These are phyloP conservation scores for Bombus affinis DNA, from an alignment of 1,140 invertebrate species.

Conservation along the genomic window DNA sequence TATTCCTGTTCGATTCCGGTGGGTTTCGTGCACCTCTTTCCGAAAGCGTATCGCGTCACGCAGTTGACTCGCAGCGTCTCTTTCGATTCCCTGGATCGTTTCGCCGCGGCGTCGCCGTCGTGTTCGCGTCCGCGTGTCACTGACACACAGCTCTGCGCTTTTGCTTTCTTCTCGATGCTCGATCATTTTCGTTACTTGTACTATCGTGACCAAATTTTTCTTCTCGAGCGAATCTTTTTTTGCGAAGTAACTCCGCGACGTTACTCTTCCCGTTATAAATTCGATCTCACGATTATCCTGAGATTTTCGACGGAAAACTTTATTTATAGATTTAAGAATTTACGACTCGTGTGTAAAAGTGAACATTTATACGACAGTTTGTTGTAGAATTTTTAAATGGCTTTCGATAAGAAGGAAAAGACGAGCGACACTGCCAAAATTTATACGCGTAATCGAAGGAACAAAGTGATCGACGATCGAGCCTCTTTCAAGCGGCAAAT, in stretches of 20 bases:
- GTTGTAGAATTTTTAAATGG: too few relatives aligned
- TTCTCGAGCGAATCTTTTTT: background rate
- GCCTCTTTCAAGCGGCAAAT: too few relatives aligned
- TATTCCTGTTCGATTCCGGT: background rate
- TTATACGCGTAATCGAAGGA: too few relatives aligned
- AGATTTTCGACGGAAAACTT: background rate
- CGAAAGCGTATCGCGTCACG: background rate
- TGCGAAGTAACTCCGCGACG: background rate
- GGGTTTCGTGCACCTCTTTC: background rate
- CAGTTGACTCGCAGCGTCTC: background rate
- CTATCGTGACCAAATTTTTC: background rate
- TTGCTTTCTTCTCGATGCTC: background rate
- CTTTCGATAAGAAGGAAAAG: too few relatives aligned
- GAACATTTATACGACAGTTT: too few relatives aligned
- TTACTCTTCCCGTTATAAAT: background rate
- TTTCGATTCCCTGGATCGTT: background rate
- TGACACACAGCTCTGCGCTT: background rate
- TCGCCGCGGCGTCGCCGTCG: background rate
- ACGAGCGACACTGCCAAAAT: too few relatives aligned
- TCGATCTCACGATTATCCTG: background rate
- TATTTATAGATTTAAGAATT: accelerated
- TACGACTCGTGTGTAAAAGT: accelerated
- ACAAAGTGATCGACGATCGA: too few relatives aligned
- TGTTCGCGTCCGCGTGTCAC: background rate
- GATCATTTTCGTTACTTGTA: background rate